Evolutionary conservation across 2,888 invertebrate genomes (phyloP), one percentile per base, ranked within the genome.

Genomic region (Leucophora obtusa): DNA sequence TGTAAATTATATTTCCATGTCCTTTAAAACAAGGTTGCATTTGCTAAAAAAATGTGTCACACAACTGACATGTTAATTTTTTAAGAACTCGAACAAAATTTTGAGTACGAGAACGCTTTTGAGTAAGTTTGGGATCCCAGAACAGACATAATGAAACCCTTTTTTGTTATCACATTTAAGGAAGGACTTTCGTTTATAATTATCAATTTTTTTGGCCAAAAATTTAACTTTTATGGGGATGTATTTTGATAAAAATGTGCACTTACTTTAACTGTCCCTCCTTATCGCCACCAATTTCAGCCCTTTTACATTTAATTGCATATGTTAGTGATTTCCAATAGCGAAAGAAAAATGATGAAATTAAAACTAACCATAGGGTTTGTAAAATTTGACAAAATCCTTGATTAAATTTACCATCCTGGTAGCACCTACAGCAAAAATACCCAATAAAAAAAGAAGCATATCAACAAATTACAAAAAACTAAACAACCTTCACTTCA

Each of bases 281-380:
- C n/a, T 78, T 71, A 65, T 87, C 83, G 4, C 84, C 83, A 33
- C 74, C 71, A 9, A 76, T 43, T 72, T 88, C 86, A 0, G 87
- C 86, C 21, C 76, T 76, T 78, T 86, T 86, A 43, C 87, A 86
- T n/a, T 83, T 82, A 14, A 87, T 71, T 0, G 87, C 82, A 82
- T 86, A 87, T 9, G 82, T 68, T 0, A 88, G 71, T 1, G 85
- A 85, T 28, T 84, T 85, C 80, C 84, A 86, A 74, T 87, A 87
- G 7, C 88, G 85, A 78, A 88, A 87, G 33, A 87, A 72, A 81
- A 86, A 86, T 0, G 87, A 87, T 3, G 84, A 84, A 6, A 87
- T 50, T 51, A 87, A 79, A 28, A 87, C 86, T 15, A 86, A 63
- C 71, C 84, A 85, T 21, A 84, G 58, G 68, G 82, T 82, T 63